Percentiles rank a stretch among this genome's conserved stretches.
These are phyloP conservation scores for Anguilla marmorata DNA, from an alignment of 2,797 vertebrate genomes.

Conservation along the genomic window DNA sequence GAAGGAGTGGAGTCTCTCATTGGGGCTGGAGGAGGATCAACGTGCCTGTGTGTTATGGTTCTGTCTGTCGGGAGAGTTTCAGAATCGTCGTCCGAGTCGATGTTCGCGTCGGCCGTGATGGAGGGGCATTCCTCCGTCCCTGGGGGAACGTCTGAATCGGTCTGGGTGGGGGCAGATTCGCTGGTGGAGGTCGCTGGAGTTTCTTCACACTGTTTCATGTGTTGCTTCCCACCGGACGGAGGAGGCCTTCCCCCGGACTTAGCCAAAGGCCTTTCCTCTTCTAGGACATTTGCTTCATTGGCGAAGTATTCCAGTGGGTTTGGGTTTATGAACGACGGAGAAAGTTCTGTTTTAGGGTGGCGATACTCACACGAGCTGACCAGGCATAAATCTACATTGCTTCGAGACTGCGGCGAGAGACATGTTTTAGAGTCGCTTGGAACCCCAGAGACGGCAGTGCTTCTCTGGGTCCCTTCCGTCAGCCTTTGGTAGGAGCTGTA, in stretches of 20 bases:
- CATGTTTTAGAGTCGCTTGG: slow-evolving; percentile 61
- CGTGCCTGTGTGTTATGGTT: slow-evolving; percentile 88
- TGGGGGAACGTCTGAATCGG: slow-evolving; percentile 92
- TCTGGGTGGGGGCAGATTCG: slow-evolving; percentile 91
- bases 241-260: slow-evolving; percentile 81
- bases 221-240: slow-evolving; percentile 83
- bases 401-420: slow-evolving; percentile 71
- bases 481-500: slow-evolving; percentile 10
- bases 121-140: slow-evolving; percentile 97
- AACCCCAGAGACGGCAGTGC: slow-evolving; percentile 65
- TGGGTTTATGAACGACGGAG: slow-evolving; percentile 96
- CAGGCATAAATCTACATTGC: slow-evolving; percentile 90
- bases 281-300: slow-evolving; percentile 76
- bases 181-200: slow-evolving; percentile 94
- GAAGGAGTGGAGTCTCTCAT: slow-evolving; percentile 87
- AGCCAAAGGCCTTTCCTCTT: slow-evolving; percentile 78
- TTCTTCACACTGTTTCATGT: slow-evolving; percentile 88
- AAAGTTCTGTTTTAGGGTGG: slow-evolving; percentile 93
- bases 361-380: slow-evolving; percentile 92
- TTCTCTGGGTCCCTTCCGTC: slow-evolving; percentile 42
- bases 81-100: slow-evolving; percentile 95
- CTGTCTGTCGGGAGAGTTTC: slow-evolving; percentile 95
- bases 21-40: slow-evolving; percentile 83
- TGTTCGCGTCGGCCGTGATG: slow-evolving; percentile 96
- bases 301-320: slow-evolving; percentile 93